Percentiles rank a stretch among this genome's conserved stretches.
Conservation (phyloP, 2,797 vertebrate species). For the Botia almorhae region DNA sequence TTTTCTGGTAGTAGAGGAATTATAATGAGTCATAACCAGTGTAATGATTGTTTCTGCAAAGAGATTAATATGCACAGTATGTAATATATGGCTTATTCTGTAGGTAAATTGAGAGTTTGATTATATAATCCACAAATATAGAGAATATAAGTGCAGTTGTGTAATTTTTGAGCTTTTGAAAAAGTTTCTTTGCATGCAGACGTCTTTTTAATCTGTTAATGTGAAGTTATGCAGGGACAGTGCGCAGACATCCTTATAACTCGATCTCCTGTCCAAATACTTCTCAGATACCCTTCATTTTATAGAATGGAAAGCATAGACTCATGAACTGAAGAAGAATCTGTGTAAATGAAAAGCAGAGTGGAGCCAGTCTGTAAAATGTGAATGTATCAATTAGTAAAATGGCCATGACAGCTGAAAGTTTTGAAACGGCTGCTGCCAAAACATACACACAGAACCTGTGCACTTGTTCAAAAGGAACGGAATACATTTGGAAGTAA, state of each 20-base stretch:
- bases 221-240: constrained; percentile 13
- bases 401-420: constrained; percentile 9
- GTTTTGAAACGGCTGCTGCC: constrained; percentile 27
- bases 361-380: constrained; percentile 2
- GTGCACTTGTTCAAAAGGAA: background rate
- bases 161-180: constrained; percentile 12
- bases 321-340: background rate
- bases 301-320: constrained; percentile 1
- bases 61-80: background rate
- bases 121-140: background rate
- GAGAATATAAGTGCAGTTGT: background rate
- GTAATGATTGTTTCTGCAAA: background rate
- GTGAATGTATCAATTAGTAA: constrained; percentile 17
- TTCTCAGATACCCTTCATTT: constrained; percentile 9
- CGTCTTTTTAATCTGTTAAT: background rate
- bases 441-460: background rate
- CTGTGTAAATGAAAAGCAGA: constrained; percentile 12
- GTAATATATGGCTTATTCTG: background rate
- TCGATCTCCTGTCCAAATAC: background rate
- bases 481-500: background rate
- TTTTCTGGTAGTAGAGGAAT: constrained; percentile 10
- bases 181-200: background rate
- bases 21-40: background rate
- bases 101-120: background rate
- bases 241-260: background rate